Base-by-base conservation (phyloP, 2,888 invertebrate genomes). In the Invenusta paracnida region DNA sequence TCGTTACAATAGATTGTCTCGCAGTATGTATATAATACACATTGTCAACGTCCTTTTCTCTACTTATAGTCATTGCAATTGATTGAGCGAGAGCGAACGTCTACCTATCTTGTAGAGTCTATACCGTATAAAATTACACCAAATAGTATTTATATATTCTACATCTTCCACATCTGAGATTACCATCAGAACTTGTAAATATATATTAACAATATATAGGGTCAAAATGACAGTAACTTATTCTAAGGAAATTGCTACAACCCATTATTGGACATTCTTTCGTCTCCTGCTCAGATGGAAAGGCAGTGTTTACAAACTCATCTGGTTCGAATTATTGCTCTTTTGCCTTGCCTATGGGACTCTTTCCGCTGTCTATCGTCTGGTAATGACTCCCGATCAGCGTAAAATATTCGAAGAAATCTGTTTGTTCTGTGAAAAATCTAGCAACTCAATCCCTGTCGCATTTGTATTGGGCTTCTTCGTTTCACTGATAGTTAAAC, bases 381-480 rank as follows among this genome's bases (percentile, higher is more conserved):
- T 30, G 13, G 85, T 29, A 67, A 5, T 85, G 11, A 25, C 2
- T 17, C 5, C 17, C n/a, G 11, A 31, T 5, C 23, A 83, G 23
- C 11, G 66, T 67, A 30, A 5, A 5, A 11, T 5, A 0, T 85
- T 85, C 82, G 85, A 85, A 81, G 1, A 28, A 29, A 29, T 85
- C 82, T 85, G 85, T 30, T n/a, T 29, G 17, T 82, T 29, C 31
- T 85, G 81, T 31, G 11, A 79, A 25, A 29, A 27, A 23, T 30
- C n/a, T 17, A 25, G 28, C 27, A 2, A 85, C 82, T 82, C 82
- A 25, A 85, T 87, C 2, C 87, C 87, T 1, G 83, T 87, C 2
- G 87, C 87, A 23, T 87, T 87, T 87, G 85, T 87, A 27, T 85
- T 87, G 2, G 87, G 87, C 13, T 84, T 82, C 29, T 87, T 81